Evolutionary conservation across 2,888 invertebrate species (phyloP).

Genomic region (Parascotia fuliginaria): DNA sequence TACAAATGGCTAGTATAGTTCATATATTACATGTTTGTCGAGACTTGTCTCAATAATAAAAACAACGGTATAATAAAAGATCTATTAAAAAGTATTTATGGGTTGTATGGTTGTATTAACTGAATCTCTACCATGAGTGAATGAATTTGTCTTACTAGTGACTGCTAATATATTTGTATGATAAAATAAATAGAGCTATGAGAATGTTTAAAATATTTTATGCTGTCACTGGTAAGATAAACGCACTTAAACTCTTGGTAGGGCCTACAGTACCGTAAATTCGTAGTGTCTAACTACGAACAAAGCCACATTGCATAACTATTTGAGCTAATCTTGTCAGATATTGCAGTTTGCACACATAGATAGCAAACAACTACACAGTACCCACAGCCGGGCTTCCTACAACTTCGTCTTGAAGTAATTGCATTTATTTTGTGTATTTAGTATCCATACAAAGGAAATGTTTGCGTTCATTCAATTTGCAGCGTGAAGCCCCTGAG

Average conservation of each 20-base stretch:
- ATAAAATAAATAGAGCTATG: too few species aligned
- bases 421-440: conserved; percentile 60
- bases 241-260: too few species aligned
- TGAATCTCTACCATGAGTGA: not conserved
- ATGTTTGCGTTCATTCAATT: conserved; percentile 79
- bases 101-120: not conserved
- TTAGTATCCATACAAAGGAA: conserved; percentile 49
- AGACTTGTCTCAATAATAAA: not conserved
- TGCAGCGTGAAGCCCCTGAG: conserved; percentile 78
- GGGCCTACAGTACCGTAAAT: too few species aligned
- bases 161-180: too few species aligned
- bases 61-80: not conserved
- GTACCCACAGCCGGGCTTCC: conserved; percentile 33
- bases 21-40: conserved; percentile 1
- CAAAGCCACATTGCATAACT: too few species aligned
- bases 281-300: too few species aligned
- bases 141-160: too few species aligned
- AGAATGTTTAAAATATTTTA: too few species aligned
- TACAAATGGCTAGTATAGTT: not conserved
- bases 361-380: conserved; percentile 22
- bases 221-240: too few species aligned
- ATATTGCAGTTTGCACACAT: conserved; percentile 10
- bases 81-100: not conserved
- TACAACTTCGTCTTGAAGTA: conserved; percentile 44
- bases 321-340: not conserved